Percentiles rank a stretch among this genome's conserved stretches.
Evolutionary conservation across 2,888 invertebrate genomes (phyloP).

Genomic region (Drosophila siamana): DNA sequence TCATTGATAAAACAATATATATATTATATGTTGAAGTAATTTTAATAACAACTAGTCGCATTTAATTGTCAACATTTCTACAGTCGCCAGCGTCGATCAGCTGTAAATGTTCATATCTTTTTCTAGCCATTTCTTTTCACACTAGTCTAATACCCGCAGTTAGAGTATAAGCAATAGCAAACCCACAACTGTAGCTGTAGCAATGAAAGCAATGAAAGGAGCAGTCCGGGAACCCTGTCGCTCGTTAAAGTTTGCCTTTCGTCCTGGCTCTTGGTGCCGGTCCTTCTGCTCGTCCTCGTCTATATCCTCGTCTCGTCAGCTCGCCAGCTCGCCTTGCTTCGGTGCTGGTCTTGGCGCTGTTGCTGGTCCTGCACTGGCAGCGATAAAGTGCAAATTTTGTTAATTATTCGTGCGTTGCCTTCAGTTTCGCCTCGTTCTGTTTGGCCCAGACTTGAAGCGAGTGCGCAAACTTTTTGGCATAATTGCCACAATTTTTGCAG

Average conservation of each 20-base stretch:
- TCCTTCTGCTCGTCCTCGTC: constrained; percentile 16
- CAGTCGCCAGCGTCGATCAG: no score
- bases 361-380: constrained; percentile 62
- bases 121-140: background rate
- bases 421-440: constrained; percentile 35
- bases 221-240: constrained; percentile 36
- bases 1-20: no score
- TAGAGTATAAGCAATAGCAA: constrained; percentile 5
- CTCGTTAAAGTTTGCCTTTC: constrained; percentile 63
- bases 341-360: constrained; percentile 2
- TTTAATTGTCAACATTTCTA: no score
- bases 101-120: background rate
- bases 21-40: no score
- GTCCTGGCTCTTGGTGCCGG: constrained; percentile 20
- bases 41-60: no score
- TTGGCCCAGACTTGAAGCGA: constrained; percentile 51
- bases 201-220: constrained; percentile 51
- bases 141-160: background rate
- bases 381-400: constrained; percentile 83
- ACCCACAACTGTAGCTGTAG: constrained; percentile 27
- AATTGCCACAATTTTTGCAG: constrained; percentile 79
- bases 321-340: no score
- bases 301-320: background rate
- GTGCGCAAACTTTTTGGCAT: constrained; percentile 66
- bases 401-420: constrained; percentile 79